These are phyloP conservation scores for Odontophorus gujanensis DNA, from an alignment of 2,113 vertebrate genomes.

Conservation along the genomic window DNA sequence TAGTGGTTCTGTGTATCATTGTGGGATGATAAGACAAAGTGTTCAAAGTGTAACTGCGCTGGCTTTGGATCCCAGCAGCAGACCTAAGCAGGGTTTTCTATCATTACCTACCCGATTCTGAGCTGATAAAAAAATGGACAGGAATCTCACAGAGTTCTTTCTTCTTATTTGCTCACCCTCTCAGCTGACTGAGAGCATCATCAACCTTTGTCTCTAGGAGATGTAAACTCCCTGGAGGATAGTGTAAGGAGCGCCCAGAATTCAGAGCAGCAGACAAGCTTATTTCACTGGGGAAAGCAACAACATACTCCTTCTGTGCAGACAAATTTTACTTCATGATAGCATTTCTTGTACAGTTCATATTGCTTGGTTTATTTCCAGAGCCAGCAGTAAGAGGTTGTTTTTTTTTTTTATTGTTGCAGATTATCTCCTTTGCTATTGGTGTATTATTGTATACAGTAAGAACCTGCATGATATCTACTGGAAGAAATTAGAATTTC, in stretches of 20 bases:
- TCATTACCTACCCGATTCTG: no score
- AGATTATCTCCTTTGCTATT: not conserved
- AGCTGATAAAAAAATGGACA: not conserved
- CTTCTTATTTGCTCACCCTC: not conserved
- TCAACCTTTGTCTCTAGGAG: not conserved
- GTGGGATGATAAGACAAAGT: no score
- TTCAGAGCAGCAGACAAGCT: not conserved
- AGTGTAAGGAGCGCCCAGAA: not conserved
- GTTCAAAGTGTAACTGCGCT: not conserved
- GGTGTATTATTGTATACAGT: not conserved
- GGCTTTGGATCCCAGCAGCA: not conserved
- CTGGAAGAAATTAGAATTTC: not conserved
- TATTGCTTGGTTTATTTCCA: not conserved
- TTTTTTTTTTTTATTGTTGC: fast-evolving
- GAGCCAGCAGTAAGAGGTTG: not conserved
- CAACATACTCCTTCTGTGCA: not conserved
- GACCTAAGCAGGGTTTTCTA: not conserved
- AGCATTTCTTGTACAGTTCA: not conserved
- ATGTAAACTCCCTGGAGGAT: not conserved
- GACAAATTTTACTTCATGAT: not conserved
- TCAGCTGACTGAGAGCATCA: not conserved
- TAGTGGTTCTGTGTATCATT: not conserved
- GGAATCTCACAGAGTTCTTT: not conserved
- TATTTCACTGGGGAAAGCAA: not conserved
- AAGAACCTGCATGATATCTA: not conserved